A percentile compares a stretch with the other conserved stretches of the same genome.
These are phyloP conservation scores for Paramormyrops kingsleyae DNA, from an alignment of 2,113 vertebrate species.

Conservation along the genomic window DNA sequence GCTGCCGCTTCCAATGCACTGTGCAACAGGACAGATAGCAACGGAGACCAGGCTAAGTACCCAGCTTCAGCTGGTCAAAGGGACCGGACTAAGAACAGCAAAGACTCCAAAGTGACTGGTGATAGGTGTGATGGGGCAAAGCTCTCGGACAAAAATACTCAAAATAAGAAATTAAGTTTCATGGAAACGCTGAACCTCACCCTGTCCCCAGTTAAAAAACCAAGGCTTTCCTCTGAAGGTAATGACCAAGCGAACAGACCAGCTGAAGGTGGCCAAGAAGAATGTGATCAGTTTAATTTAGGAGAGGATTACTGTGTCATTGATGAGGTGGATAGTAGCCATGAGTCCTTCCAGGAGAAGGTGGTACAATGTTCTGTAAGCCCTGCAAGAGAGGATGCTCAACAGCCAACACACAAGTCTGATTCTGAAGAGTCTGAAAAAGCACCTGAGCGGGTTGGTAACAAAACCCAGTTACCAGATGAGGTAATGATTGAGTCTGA, in stretches of 20 bases:
- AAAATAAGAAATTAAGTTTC: constrained; percentile 78
- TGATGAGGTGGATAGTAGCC: constrained; percentile 47
- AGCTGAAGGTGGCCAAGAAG: constrained; percentile 33
- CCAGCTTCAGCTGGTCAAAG: not conserved
- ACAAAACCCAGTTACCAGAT: not conserved
- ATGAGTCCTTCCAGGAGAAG: constrained; percentile 21
- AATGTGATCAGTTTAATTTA: constrained; percentile 28
- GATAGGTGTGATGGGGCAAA: not conserved
- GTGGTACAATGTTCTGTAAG: not conserved
- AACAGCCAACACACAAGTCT: not conserved
- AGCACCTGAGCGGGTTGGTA: not conserved
- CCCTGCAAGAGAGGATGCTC: not conserved
- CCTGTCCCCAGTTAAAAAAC: constrained; percentile 85
- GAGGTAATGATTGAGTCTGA: not conserved
- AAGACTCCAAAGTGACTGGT: not conserved
- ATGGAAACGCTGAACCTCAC: constrained; percentile 97
- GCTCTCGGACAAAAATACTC: constrained; percentile 39
- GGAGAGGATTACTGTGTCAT: constrained; percentile 53
- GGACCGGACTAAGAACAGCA: not conserved
- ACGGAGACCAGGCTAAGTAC: not conserved
- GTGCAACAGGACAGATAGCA: not conserved
- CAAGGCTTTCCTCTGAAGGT: not conserved
- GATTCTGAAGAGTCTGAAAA: not conserved
- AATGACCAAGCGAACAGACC: not conserved
- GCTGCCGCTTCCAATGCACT: not conserved